Evolutionary conservation across 2,113 vertebrate genomes (phyloP).

Genomic region (Rousettus leschenaultii): DNA sequence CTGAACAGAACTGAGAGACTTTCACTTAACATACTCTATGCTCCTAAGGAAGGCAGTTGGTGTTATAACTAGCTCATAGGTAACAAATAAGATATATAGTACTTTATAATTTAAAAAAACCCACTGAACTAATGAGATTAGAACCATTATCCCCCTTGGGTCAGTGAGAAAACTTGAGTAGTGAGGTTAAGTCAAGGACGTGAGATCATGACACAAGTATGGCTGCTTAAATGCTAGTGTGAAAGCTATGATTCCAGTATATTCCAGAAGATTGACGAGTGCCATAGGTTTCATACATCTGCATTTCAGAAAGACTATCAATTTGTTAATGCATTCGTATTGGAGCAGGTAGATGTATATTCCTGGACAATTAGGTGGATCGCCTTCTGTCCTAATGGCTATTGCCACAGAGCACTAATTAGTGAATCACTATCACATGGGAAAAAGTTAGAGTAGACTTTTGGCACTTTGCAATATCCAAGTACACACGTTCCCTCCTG

Average conservation of each 20-base stretch:
- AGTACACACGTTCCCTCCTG: not conserved
- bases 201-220: not conserved
- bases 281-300: not conserved
- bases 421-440: not conserved
- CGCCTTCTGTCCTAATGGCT: not conserved
- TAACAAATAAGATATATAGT: not conserved
- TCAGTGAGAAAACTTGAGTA: not conserved
- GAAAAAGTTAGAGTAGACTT: not conserved
- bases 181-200: not conserved
- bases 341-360: not conserved
- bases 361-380: not conserved
- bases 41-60: not conserved
- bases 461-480: not conserved
- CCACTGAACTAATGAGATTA: not conserved
- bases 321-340: not conserved
- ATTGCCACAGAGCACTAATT: not conserved
- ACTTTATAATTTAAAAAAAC: not conserved
- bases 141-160: not conserved
- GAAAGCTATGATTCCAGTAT: not conserved
- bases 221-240: not conserved
- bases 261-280: not conserved
- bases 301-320: not conserved
- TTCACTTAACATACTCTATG: not conserved
- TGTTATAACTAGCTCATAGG: not conserved
- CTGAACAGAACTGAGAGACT: not conserved